Base-by-base conservation (phyloP, 2,113 vertebrate genomes). In the Ifrita kowaldi region DNA sequence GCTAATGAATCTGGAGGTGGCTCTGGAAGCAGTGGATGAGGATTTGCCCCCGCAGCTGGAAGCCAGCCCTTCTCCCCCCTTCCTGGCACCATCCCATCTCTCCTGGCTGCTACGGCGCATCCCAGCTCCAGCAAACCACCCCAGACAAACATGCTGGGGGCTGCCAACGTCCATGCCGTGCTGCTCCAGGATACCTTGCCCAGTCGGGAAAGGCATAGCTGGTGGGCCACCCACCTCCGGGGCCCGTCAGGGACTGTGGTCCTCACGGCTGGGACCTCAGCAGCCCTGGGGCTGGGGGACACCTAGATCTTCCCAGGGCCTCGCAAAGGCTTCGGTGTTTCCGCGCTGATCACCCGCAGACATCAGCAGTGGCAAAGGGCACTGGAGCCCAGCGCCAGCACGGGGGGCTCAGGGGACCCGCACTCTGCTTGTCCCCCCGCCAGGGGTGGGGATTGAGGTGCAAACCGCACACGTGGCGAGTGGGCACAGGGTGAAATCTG, bases 1-100 rank as follows among this genome's bases (percentile, higher is more conserved):
- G 0, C 6, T 4, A 53, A 1, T 0, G 41, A 23, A 32, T 5
- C 21, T 1, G 47, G 56, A 33, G 77, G 37, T 2, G 46, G 24
- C 11, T 44, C 56, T 27, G 81, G 87, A 30, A 55, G n/a, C 44
- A 3, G 3, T 0, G 26, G 57, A 16, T 10, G 41, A 30, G 49
- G 57, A 26, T 56, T 13, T 22, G 56, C 42, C n/a, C 39, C 64
- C 63, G 37, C 35, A 10, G 52, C 24, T 19, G 64, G 55, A 12
- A 46, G 32, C 44, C 64, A 35, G 37, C 10, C 26, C 80, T 49
- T 35, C 27, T 56, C 4, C 20, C 73, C 42, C 10, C 21, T 10
- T 0, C 23, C 76, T 5, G 7, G 18, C 32, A 5, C 20, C 15
- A 8, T 12, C 11, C 63, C 87, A 7, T 8, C 30, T 37, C 59